Percentiles rank a stretch among this genome's conserved stretches.
Evolutionary conservation across 1,140 invertebrate genomes (phyloP).

Genomic region (Capitella teleta): DNA sequence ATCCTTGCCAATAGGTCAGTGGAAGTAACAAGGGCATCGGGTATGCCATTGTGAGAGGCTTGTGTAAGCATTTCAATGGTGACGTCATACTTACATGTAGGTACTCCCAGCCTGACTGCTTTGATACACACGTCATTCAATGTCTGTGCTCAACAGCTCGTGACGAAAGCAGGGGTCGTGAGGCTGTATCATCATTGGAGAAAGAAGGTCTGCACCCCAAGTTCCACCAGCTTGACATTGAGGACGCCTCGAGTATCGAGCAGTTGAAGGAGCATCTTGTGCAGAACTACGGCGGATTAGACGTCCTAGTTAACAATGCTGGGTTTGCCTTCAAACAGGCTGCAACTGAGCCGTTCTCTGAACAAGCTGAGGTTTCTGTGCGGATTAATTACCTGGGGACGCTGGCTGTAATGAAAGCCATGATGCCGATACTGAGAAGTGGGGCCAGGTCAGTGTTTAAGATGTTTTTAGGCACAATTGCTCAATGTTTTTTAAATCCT

Average conservation of each 20-base stretch:
- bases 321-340: slow-evolving; percentile 63
- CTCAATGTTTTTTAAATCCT: no score
- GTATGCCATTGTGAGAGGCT: no score
- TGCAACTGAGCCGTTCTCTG: slow-evolving; percentile 52
- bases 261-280: slow-evolving; percentile 51
- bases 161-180: slow-evolving; percentile 46
- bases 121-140: no score
- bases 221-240: slow-evolving; percentile 60
- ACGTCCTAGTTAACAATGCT: slow-evolving; percentile 75
- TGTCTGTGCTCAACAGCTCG: no score
- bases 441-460: no score
- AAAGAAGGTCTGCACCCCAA: slow-evolving; percentile 46
- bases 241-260: slow-evolving; percentile 48
- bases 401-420: slow-evolving; percentile 50
- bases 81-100: no score
- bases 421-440: no score
- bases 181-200: slow-evolving; percentile 49
- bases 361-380: slow-evolving; percentile 60
- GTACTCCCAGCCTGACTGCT: no score
- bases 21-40: no score
- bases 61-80: no score
- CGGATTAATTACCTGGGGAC: slow-evolving; percentile 58
- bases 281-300: slow-evolving; percentile 58
- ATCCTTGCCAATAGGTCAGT: no score
- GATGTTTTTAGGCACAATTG: no score